A percentile compares a stretch with the other conserved stretches of the same genome.
phyloP scores from a whole-genome alignment of 2,797 vertebrate genomes.

The Coluber constrictor region DNA sequence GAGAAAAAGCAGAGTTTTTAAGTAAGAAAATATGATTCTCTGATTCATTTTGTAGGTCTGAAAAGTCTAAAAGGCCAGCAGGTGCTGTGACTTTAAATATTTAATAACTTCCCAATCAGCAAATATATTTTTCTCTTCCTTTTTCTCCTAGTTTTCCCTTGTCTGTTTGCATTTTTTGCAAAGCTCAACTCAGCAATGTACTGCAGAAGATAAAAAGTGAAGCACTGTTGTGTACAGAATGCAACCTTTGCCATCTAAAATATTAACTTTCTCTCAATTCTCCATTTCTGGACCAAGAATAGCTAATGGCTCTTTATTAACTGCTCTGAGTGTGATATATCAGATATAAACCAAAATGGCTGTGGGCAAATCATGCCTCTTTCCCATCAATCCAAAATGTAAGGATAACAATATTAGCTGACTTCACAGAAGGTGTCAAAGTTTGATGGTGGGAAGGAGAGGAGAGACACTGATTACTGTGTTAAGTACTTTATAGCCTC shows the following conservation, averaged over 20 bases:
- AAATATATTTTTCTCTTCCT: not conserved
- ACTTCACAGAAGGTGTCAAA: not conserved
- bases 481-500: not conserved
- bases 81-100: constrained; percentile 7
- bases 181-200: not conserved
- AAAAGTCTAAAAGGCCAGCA: not conserved
- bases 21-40: not conserved
- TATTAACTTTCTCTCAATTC: not conserved
- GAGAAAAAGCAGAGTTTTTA: not conserved
- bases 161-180: constrained; percentile 5
- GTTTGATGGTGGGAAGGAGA: not conserved
- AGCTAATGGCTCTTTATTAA: not conserved
- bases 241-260: not conserved
- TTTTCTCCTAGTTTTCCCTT: not conserved
- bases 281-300: not conserved
- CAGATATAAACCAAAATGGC: not conserved
- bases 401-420: not conserved
- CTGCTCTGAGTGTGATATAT: not conserved
- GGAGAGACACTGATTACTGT: not conserved
- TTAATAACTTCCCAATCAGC: constrained; percentile 16
- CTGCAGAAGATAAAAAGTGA: not conserved
- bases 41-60: constrained; percentile 12
- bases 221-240: not conserved
- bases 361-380: not conserved
- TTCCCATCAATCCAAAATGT: not conserved